A percentile compares a stretch with the other conserved stretches of the same genome.
These are phyloP conservation scores for Ardeotis arabs DNA, from an alignment of 2,113 vertebrate genomes.

Conservation along the genomic window DNA sequence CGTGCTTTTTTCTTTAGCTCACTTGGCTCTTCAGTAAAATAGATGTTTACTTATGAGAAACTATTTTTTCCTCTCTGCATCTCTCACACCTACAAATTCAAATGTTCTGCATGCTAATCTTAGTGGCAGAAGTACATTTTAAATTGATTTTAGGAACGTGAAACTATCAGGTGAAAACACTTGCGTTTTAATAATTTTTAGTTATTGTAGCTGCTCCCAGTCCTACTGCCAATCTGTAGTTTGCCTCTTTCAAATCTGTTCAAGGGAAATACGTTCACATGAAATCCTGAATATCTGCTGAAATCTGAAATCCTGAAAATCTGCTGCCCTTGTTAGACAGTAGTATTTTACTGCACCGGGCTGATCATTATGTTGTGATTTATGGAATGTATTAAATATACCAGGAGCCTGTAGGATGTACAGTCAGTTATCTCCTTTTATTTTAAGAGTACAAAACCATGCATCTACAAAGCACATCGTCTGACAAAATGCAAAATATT, in stretches of 20 bases:
- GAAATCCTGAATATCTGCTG: neutral
- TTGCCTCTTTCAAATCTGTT: neutral
- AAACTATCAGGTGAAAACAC: neutral
- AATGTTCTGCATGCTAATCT: neutral
- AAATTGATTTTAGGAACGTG: neutral
- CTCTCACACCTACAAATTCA: neutral
- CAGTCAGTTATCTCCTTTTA: neutral
- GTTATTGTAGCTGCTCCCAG: neutral
- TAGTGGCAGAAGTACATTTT: neutral
- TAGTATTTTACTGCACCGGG: neutral
- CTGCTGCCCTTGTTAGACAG: neutral
- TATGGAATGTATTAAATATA: neutral
- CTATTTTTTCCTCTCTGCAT: neutral
- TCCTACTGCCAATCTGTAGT: neutral
- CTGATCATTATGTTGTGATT: neutral
- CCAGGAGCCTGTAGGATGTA: neutral
- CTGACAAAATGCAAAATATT: neutral
- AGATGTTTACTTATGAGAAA: constrained; percentile 3
- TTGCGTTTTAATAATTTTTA: neutral
- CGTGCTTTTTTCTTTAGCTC: constrained; percentile 22
- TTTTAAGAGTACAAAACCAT: neutral
- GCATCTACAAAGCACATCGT: neutral
- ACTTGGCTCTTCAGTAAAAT: constrained; percentile 13
- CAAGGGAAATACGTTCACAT: neutral
- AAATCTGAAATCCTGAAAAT: constrained; percentile 2